Conservation (phyloP, 2,113 vertebrate genomes). For the Callipepla squamata region DNA sequence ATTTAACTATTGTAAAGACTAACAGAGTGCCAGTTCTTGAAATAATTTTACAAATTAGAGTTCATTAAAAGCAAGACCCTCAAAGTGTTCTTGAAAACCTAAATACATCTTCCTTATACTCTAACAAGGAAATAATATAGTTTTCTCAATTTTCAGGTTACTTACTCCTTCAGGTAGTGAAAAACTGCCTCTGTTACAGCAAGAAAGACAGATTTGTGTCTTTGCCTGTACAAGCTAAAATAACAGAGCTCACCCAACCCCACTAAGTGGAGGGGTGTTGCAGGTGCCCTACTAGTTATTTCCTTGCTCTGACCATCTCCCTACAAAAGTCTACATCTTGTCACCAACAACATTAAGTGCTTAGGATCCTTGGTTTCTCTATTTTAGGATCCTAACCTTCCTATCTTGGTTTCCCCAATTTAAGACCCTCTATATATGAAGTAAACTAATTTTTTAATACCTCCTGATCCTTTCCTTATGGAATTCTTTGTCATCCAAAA, state of each 20-base stretch:
- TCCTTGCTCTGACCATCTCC: background rate
- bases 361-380: background rate
- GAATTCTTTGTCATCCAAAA: background rate
- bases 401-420: background rate
- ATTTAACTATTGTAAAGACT: background rate
- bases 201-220: background rate
- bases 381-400: background rate
- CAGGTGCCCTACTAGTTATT: background rate
- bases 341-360: background rate
- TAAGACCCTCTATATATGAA: background rate
- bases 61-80: background rate
- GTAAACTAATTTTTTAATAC: background rate
- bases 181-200: background rate
- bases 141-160: no score
- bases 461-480: background rate
- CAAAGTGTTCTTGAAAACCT: background rate
- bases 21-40: background rate
- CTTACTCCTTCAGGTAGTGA: background rate
- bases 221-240: background rate
- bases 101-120: background rate
- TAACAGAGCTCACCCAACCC: rapidly evolving
- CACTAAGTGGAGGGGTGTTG: rapidly evolving
- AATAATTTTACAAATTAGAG: background rate
- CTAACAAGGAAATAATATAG: background rate
- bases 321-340: background rate